Evolutionary conservation across 2,888 invertebrate genomes (phyloP), one percentile per base, ranked within the genome.

Genomic region (Biston stratarius): DNA sequence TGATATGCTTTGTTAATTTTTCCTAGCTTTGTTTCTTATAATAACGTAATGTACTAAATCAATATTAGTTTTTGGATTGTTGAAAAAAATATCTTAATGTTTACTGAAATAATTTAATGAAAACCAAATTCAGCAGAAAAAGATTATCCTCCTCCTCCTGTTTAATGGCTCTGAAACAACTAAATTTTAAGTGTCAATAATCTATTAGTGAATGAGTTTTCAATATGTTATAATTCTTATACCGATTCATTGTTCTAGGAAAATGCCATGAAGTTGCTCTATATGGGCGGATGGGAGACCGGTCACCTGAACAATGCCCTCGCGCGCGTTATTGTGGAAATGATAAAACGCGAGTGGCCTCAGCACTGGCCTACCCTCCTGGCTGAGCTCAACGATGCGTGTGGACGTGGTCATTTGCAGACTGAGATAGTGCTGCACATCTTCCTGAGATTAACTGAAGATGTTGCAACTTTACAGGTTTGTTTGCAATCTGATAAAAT

Each of bases 261-360:
- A 84, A 97, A 97, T 90, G 96, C 97, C n/a, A 97, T 97, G 96
- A 97, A 97, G 83, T 92, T 97, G 45, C 89, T 98, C 8, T 95
- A 96, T 84, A 97, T 98, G 67, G 97, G 97, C 11, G 96, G 96
- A 11, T 95, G 96, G 79, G 95, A 97, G 33, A 95, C 96, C 55
- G 95, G 96, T 11, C 97, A 97, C 80, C 95, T 98, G 77, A 97
- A 98, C 86, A 97, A 98, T 86, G 98, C 97, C 0, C 87, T 97
- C 5, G 97, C 98, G 12, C 95, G 98, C 56, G 97, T 99, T n/a
- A 96, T 99, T 61, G 99, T 99, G 0, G 99, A 99, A 92, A 98
- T 99, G 96, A 97, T 98, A 61, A 99, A 99, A 84, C 95, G 99
- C 10, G 99, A 99, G 86, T 99, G 99, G 99, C 99, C 99, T 0